A percentile compares a stretch with the other conserved stretches of the same genome.
Evolutionary conservation across 2,113 vertebrate genomes (phyloP).

Genomic region (Ceyx cyanopectus): DNA sequence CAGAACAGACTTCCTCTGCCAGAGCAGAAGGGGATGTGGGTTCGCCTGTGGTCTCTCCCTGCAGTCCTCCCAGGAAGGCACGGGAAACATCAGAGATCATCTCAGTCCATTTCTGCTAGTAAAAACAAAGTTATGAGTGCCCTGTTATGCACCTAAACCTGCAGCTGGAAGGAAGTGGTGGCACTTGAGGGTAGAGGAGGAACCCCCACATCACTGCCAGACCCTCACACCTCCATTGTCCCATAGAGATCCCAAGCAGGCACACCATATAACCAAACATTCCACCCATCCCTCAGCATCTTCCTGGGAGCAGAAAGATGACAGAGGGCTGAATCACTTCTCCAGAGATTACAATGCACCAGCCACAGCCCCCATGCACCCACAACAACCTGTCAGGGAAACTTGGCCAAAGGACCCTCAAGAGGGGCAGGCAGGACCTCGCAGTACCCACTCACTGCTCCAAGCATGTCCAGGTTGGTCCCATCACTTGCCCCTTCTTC

Average conservation of each 20-base stretch:
- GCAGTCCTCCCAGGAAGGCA: background rate
- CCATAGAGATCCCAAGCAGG: accelerated
- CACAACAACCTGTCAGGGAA: background rate
- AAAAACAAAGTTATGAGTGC: background rate
- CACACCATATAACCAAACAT: accelerated
- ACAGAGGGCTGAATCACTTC: background rate
- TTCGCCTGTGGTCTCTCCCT: accelerated
- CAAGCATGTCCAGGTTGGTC: accelerated
- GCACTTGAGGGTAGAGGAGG: background rate
- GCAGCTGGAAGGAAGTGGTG: background rate
- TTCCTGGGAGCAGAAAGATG: background rate
- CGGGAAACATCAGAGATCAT: background rate
- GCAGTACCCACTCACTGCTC: background rate
- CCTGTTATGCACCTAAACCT: background rate
- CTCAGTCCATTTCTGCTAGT: background rate
- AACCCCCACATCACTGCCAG: background rate
- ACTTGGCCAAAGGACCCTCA: too few relatives aligned
- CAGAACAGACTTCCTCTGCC: background rate
- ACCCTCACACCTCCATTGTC: accelerated
- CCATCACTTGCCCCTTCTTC: background rate
- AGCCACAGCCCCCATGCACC: accelerated
- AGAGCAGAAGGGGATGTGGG: background rate
- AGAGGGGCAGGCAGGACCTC: background rate
- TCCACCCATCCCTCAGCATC: background rate
- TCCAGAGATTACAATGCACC: accelerated